Conservation (phyloP, 2,888 invertebrate species). For the Carpatolechia fugitivella region DNA sequence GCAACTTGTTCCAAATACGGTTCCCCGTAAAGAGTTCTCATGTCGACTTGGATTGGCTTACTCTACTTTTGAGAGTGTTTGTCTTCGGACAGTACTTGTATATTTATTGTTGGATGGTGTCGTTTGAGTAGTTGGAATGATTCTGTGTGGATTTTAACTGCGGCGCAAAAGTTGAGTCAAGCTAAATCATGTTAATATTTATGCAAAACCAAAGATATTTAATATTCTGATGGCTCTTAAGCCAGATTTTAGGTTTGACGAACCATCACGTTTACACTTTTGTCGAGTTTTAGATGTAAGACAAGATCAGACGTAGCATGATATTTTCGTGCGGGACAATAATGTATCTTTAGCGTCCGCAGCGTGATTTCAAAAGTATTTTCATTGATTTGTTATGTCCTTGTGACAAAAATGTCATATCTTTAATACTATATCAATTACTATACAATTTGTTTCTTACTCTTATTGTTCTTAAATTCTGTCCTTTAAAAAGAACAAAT, state of each 20-base stretch:
- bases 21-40: constrained; percentile 21
- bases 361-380: constrained; percentile 27
- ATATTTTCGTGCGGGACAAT: constrained; percentile 38
- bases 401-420: constrained; percentile 11
- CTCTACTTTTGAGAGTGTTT: too few relatives aligned
- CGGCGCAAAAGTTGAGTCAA: too few relatives aligned
- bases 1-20: not conserved
- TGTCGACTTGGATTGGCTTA: too few relatives aligned
- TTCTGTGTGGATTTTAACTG: too few relatives aligned
- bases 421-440: not conserved
- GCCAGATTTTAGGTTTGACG: too few relatives aligned
- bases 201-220: too few relatives aligned
- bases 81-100: too few relatives aligned
- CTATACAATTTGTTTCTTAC: not conserved
- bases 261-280: too few relatives aligned
- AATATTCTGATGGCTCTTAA: too few relatives aligned
- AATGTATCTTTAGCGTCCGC: constrained; percentile 26
- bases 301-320: constrained; percentile 24
- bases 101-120: too few relatives aligned
- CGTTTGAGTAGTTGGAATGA: too few relatives aligned
- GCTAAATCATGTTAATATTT: too few relatives aligned
- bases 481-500: constrained; percentile 5
- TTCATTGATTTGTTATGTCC: constrained; percentile 11
- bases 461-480: not conserved
- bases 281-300: not conserved